Evolutionary conservation across 2,797 vertebrate species (phyloP).

Genomic region (Falco naumanni): DNA sequence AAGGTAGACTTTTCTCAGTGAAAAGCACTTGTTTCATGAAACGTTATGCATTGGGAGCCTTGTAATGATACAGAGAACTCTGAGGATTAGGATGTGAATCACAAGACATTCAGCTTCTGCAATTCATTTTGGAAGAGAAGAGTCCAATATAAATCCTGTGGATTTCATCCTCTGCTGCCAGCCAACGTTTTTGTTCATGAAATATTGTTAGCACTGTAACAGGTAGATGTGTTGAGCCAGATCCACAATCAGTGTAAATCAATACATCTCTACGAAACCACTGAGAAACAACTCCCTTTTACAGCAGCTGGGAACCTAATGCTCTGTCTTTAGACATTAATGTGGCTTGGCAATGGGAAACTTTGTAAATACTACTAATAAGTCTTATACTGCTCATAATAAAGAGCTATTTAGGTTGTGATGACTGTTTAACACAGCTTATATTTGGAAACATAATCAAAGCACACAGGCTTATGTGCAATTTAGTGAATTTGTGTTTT

Average conservation of each 20-base stretch:
- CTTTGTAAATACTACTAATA: slow-evolving; percentile 18
- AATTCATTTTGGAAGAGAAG: slow-evolving; percentile 59
- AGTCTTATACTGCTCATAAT: neutral
- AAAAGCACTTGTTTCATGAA: slow-evolving; percentile 37
- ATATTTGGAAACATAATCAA: neutral
- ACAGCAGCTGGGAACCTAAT: neutral
- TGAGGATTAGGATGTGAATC: slow-evolving; percentile 58
- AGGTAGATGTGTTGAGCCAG: slow-evolving; percentile 49
- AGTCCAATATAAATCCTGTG: slow-evolving; percentile 62
- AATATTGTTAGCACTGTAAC: slow-evolving; percentile 48
- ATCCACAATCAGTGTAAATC: slow-evolving; percentile 35
- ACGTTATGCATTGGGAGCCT: neutral
- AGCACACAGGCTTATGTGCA: neutral
- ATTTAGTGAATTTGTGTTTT: slow-evolving; percentile 22
- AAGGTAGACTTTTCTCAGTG: neutral
- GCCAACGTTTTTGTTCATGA: slow-evolving; percentile 61
- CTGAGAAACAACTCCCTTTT: neutral
- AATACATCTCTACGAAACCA: slow-evolving; percentile 1
- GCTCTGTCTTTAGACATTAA: neutral
- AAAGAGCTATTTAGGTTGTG: neutral
- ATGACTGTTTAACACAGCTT: neutral
- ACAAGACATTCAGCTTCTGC: slow-evolving; percentile 37
- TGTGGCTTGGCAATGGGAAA: neutral
- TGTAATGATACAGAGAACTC: slow-evolving; percentile 46
- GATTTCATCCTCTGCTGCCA: slow-evolving; percentile 66